A percentile compares a stretch with the other conserved stretches of the same genome.
phyloP scores from a whole-genome alignment of 2,113 vertebrate genomes.

The Pluvialis apricaria region DNA sequence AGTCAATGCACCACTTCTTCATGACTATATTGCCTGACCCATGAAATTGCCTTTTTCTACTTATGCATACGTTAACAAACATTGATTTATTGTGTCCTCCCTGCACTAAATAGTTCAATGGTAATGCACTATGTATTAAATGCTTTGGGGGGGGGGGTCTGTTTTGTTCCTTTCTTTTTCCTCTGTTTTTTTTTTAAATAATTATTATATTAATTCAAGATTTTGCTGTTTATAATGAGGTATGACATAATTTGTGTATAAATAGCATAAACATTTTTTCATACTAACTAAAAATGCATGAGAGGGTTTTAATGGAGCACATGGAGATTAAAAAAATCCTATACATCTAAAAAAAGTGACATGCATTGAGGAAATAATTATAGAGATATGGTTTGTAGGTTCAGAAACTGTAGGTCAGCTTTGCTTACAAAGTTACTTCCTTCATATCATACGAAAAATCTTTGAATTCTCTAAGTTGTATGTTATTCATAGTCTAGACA shows the following conservation, averaged over 20 bases:
- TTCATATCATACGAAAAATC: background rate
- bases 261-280: background rate
- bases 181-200: background rate
- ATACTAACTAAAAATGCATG: background rate
- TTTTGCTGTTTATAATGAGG: background rate
- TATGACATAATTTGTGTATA: background rate
- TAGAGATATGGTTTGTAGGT: background rate
- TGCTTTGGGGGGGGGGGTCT: background rate
- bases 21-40: background rate
- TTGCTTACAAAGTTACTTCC: background rate
- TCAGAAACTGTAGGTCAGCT: background rate
- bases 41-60: conserved; percentile 24
- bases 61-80: conserved; percentile 24
- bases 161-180: background rate
- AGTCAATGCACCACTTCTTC: background rate
- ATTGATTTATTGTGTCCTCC: conserved; percentile 42
- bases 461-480: background rate
- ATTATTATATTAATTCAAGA: background rate
- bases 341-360: background rate
- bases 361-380: background rate
- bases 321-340: background rate
- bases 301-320: background rate
- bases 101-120: background rate
- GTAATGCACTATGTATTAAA: background rate
- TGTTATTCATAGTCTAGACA: background rate